Base-by-base conservation (phyloP, 2,113 vertebrate species). In the Apistogramma diplotaenia region DNA sequence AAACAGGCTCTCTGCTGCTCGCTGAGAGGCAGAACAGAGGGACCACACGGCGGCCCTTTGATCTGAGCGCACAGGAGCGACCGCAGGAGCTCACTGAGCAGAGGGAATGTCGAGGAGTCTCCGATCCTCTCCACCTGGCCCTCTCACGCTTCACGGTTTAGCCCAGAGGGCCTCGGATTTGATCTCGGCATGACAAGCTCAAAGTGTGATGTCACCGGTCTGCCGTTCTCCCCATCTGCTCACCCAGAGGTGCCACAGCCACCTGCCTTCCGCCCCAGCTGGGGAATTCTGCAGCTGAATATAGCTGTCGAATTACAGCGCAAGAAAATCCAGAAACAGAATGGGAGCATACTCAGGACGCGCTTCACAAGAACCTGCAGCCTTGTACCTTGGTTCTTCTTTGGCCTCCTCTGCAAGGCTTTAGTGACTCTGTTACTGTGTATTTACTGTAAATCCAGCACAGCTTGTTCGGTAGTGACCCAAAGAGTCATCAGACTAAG, bases 211-310 rank as follows among this genome's bases (percentile, higher is more conserved):
- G 94, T 95, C 94, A 95, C 87, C 16, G 49, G 74, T 60, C 51
- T 60, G 29, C 54, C 23, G 23, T 18, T 2, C 19, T 35, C 61
- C 55, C 75, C 55, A 56, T 74, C 65, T 46, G 74, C 65, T 72
- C 84, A 84, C 71, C 51, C 78, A 65, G 80, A 90, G 93, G 88
- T 82, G 80, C 86, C 85, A 55, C 85, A 89, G 82, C 89, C 94
- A 95, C 93, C 94, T 95, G 93, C 91, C 87, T 92, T 89, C 90
- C 77, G 56, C 87, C 60, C 8, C 88, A 89, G 90, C 92, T 80
- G 87, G 89, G 94, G 93, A 92, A 91, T 94, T 95, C 91, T 85
- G 74, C 71, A 35, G 93, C 92, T 95, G 94, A 94, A 95, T 93
- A 91, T 93, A 94, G 89, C 77, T 4, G 79, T 43, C 31, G 51